Conservation (phyloP, 2,113 vertebrate species). For the Callithrix jacchus region DNA sequence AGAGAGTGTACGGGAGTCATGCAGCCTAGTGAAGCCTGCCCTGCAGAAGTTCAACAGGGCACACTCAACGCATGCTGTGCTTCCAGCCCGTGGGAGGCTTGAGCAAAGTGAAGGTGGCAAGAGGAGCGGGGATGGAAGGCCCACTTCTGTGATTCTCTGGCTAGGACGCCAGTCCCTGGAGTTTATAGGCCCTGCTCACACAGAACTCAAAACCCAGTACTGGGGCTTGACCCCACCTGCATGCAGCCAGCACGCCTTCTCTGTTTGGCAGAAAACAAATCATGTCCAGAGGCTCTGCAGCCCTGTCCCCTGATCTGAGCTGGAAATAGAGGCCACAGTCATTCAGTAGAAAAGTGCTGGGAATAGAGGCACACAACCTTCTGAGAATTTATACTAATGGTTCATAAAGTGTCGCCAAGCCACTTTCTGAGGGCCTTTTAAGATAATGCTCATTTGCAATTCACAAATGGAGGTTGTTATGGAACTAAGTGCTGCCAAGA, state of each 20-base stretch:
- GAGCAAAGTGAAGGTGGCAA: background rate
- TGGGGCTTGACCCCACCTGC: accelerated
- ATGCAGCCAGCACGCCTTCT: background rate
- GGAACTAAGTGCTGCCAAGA: background rate
- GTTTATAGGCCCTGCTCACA: too few species aligned
- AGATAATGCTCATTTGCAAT: background rate
- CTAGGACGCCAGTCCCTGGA: too few species aligned
- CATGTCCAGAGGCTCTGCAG: accelerated
- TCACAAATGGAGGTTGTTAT: background rate
- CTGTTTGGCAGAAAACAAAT: background rate
- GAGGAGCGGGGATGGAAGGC: accelerated
- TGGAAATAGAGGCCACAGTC: background rate
- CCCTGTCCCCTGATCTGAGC: background rate
- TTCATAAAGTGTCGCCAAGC: background rate
- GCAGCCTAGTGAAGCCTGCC: accelerated
- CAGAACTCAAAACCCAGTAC: background rate
- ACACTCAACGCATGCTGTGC: accelerated
- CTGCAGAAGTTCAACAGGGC: background rate
- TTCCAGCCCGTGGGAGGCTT: background rate
- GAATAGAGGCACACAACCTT: background rate
- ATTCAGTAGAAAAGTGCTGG: background rate
- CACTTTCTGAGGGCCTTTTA: background rate
- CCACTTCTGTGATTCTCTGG: background rate
- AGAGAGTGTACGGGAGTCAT: accelerated
- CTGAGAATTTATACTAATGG: background rate